These are phyloP conservation scores for Circaetus gallicus DNA, from an alignment of 2,113 vertebrate species.

Conservation along the genomic window DNA sequence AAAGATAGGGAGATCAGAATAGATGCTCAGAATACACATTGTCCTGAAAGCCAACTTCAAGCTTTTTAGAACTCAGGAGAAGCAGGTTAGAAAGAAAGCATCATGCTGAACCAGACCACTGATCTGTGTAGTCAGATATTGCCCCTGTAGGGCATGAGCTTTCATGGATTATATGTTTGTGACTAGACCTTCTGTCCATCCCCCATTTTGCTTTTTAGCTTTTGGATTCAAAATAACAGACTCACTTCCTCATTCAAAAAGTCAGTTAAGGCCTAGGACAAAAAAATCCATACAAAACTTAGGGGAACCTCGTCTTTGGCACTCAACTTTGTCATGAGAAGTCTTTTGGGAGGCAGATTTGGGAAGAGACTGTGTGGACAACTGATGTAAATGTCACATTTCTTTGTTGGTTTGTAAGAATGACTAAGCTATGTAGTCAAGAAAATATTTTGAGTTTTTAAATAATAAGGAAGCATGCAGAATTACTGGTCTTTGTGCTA, in stretches of 20 bases:
- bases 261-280: background rate
- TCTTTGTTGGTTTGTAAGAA: background rate
- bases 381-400: background rate
- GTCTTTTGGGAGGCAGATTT: background rate
- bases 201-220: background rate
- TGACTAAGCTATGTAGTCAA: background rate
- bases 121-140: background rate
- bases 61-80: background rate
- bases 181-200: background rate
- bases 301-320: background rate
- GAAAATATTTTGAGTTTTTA: background rate
- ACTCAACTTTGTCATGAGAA: background rate
- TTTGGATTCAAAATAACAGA: background rate
- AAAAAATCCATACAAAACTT: background rate
- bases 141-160: background rate
- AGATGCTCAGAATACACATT: background rate
- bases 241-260: background rate
- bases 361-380: background rate
- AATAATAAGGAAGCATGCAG: background rate
- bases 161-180: background rate
- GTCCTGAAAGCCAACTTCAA: background rate
- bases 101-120: background rate
- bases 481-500: background rate
- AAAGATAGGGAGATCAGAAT: background rate
- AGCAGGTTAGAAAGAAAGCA: background rate